Evolutionary conservation across 2,113 vertebrate species (phyloP).

Genomic region (Empidonax traillii): DNA sequence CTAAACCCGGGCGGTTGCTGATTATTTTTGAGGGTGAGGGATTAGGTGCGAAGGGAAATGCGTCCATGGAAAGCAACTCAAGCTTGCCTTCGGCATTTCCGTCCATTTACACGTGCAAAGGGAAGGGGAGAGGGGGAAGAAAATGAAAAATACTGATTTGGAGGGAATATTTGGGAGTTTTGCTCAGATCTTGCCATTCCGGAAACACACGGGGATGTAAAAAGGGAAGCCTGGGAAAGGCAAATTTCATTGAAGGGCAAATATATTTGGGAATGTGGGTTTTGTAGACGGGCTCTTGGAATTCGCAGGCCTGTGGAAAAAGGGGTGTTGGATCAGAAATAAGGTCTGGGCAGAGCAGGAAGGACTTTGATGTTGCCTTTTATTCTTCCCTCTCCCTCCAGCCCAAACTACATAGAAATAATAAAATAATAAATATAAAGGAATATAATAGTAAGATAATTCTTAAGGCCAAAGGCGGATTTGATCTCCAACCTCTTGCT

Average conservation of each 20-base stretch:
- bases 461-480: background rate
- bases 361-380: too few species aligned
- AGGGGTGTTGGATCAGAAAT: too few species aligned
- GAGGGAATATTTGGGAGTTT: background rate
- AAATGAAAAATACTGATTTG: background rate
- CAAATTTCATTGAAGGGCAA: too few species aligned
- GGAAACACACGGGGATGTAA: background rate
- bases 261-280: too few species aligned
- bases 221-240: background rate
- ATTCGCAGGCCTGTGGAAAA: too few species aligned
- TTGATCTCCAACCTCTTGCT: background rate
- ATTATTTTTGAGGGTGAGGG: background rate
- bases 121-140: too few species aligned
- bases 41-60: background rate
- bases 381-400: too few species aligned
- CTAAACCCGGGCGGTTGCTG: background rate
- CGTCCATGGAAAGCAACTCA: background rate
- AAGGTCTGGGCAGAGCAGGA: too few species aligned
- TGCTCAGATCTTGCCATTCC: background rate
- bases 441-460: background rate
- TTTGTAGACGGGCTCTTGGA: too few species aligned
- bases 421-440: background rate
- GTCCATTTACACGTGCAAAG: background rate
- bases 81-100: background rate
- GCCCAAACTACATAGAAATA: too few species aligned